Percentiles rank a stretch among this genome's conserved stretches.
Conservation (phyloP, 2,113 vertebrate species). For the Pseudopodoces humilis region DNA sequence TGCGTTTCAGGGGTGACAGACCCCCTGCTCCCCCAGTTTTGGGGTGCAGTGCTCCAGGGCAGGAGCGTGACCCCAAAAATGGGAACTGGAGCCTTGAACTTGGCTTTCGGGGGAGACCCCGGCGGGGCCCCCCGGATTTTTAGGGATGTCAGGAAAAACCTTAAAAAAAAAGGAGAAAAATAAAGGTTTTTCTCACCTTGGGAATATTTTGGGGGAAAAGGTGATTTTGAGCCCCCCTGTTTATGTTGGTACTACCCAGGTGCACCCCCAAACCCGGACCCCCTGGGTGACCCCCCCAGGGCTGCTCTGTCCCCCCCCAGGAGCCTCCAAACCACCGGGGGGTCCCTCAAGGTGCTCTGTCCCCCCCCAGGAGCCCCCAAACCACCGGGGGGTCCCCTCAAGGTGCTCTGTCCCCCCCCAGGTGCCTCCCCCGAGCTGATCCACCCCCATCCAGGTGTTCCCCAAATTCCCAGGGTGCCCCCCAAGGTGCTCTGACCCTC, state of each 20-base stretch:
- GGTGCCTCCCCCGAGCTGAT: background rate
- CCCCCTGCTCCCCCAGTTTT: accelerated
- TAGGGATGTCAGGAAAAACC: background rate
- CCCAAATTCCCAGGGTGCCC: background rate
- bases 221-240: background rate
- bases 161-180: background rate
- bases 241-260: background rate
- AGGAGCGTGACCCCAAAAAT: background rate
- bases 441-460: background rate
- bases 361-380: background rate
- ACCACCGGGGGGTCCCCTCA: too few species aligned
- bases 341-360: background rate
- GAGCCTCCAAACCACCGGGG: background rate
- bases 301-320: background rate
- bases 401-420: background rate
- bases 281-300: background rate
- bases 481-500: background rate
- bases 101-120: background rate
- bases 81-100: background rate
- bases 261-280: background rate
- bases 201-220: background rate
- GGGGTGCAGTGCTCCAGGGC: background rate
- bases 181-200: too few species aligned
- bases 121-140: background rate
- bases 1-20: background rate